These are phyloP conservation scores for Pseudoatta argentina DNA, from an alignment of 1,140 invertebrate species.

Conservation along the genomic window DNA sequence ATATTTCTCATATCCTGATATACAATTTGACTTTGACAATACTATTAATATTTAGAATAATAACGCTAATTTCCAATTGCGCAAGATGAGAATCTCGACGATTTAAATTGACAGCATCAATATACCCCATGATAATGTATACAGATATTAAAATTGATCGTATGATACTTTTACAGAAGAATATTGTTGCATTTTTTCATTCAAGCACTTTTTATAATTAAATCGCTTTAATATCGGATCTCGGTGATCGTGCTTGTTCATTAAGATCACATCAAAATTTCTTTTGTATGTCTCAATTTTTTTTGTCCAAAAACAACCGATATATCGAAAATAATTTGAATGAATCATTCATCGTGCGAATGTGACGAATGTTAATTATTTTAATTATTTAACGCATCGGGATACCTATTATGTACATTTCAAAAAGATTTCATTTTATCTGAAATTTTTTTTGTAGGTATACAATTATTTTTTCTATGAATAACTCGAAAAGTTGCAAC, in stretches of 20 bases:
- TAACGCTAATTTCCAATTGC: constrained; percentile 1
- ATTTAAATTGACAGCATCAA: background rate
- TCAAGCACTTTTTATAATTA: background rate
- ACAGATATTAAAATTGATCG: background rate
- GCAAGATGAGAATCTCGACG: background rate
- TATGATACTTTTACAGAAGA: background rate
- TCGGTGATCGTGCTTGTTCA: background rate
- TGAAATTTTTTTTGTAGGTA: background rate
- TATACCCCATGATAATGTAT: background rate
- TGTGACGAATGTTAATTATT: constrained; percentile 7
- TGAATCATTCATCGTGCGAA: background rate
- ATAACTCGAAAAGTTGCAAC: background rate
- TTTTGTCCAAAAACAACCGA: background rate
- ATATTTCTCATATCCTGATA: background rate
- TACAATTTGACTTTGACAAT: background rate
- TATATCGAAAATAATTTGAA: background rate
- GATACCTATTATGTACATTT: constrained; percentile 1
- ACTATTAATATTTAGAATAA: background rate
- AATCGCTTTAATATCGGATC: background rate
- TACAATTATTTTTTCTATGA: constrained; percentile 13
- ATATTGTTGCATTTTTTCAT: constrained; percentile 11
- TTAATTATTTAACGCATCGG: background rate
- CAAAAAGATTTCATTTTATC: background rate
- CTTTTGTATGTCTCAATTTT: background rate
- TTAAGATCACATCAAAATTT: background rate